These are phyloP conservation scores for Castor canadensis DNA, from an alignment of 2,113 vertebrate species.

Conservation along the genomic window DNA sequence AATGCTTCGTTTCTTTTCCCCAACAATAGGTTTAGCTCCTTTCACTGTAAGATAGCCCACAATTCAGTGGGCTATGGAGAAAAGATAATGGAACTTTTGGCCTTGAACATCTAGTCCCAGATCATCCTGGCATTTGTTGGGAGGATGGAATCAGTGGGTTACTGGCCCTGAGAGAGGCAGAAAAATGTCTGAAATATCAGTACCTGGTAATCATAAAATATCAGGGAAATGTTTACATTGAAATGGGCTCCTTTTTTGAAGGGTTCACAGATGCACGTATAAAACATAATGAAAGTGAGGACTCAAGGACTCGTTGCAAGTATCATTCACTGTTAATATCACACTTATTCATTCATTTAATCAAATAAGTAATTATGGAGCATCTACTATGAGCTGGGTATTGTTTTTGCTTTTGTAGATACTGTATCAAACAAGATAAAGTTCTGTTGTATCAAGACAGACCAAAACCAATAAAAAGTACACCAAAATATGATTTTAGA, in stretches of 20 bases:
- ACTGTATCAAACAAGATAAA: not conserved
- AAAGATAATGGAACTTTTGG: not conserved
- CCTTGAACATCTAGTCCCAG: not conserved
- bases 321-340: not conserved
- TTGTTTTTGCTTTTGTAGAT: not conserved
- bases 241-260: not conserved
- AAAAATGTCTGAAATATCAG: constrained; percentile 42
- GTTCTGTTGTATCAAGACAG: not conserved
- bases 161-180: constrained; percentile 48
- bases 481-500: constrained; percentile 10
- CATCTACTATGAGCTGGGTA: not conserved
- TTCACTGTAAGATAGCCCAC: constrained; percentile 15
- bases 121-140: not conserved
- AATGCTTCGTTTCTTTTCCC: constrained; percentile 9
- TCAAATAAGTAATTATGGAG: constrained; percentile 8
- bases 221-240: constrained; percentile 55
- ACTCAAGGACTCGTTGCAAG: not conserved
- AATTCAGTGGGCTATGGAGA: not conserved
- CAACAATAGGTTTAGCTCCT: not conserved
- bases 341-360: not conserved
- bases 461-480: not conserved
- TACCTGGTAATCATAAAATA: constrained; percentile 65
- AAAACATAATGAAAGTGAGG: not conserved
- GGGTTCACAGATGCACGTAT: not conserved
- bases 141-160: not conserved